Evolutionary conservation across 2,888 invertebrate species (phyloP).

Genomic region (Limenitis camilla): DNA sequence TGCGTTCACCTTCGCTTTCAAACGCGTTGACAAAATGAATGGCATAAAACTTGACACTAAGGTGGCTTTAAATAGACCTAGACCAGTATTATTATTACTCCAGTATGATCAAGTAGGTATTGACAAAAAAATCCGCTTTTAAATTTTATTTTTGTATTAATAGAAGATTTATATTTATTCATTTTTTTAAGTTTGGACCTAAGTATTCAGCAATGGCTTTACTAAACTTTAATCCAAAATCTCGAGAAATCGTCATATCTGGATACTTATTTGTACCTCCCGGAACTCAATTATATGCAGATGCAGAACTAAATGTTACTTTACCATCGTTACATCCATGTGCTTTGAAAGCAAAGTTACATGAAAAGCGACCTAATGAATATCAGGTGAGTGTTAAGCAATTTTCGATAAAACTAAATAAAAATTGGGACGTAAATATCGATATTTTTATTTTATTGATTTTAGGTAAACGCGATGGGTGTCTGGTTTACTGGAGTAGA

Average conservation of each 20-base stretch:
- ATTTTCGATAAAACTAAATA: not conserved
- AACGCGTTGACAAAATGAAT: conserved; percentile 76
- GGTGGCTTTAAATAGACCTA: conserved; percentile 77
- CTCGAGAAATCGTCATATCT: conserved; percentile 53
- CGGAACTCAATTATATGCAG: conserved; percentile 78
- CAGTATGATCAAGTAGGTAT: conserved; percentile 63
- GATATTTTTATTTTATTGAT: not conserved
- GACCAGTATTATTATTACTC: conserved; percentile 78
- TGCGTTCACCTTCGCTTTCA: conserved; percentile 77
- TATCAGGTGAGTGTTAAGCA: conserved; percentile 75
- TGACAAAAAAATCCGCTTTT: not conserved
- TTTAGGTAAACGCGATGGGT: conserved; percentile 80
- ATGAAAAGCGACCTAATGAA: conserved; percentile 79
- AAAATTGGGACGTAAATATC: not conserved
- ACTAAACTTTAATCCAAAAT: conserved; percentile 62
- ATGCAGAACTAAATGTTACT: conserved; percentile 82
- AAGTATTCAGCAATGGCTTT: conserved; percentile 56
- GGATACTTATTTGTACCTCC: conserved; percentile 77
- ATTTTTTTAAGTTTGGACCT: conserved; percentile 50
- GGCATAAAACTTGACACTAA: conserved; percentile 77
- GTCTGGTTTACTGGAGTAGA: conserved; percentile 88
- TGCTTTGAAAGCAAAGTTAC: conserved; percentile 76
- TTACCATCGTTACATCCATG: conserved; percentile 84
- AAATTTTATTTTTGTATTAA: not conserved
- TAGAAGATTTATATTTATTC: not conserved